Evolutionary conservation across 2,888 invertebrate genomes (phyloP).

Genomic region (Amblyjoppa fuscipennis): DNA sequence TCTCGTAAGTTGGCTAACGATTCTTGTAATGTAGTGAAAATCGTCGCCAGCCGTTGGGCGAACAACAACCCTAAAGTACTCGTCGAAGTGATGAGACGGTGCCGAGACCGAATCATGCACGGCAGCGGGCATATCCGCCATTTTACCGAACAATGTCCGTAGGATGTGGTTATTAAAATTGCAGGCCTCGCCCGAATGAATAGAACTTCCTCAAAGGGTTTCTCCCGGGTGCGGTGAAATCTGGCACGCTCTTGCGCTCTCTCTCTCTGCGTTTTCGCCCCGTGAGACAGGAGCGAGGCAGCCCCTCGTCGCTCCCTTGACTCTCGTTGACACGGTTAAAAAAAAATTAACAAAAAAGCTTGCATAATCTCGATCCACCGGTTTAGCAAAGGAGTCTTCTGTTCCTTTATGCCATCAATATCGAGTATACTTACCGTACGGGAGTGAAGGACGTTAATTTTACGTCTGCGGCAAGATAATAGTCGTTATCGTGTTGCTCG

Average conservation of each 20-base stretch:
- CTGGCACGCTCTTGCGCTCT: constrained; percentile 75
- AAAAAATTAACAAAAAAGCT: constrained; percentile 47
- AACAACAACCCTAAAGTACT: constrained; percentile 29
- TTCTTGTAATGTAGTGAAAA: constrained; percentile 45
- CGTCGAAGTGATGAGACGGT: constrained; percentile 60
- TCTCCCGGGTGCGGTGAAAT: constrained; percentile 53
- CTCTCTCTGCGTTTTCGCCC: constrained; percentile 86
- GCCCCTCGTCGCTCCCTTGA: constrained; percentile 85
- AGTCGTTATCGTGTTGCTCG: constrained; percentile 51
- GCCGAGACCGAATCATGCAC: constrained; percentile 73
- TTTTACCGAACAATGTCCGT: constrained; percentile 79
- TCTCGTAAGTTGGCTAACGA: constrained; percentile 36
- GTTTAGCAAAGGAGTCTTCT: constrained; percentile 17
- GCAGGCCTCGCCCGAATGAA: constrained; percentile 77
- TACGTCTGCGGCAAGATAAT: constrained; percentile 44
- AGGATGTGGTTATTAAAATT: constrained; percentile 84
- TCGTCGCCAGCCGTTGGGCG: constrained; percentile 31
- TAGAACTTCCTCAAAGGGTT: constrained; percentile 79
- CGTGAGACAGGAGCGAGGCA: constrained; percentile 44
- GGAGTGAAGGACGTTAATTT: constrained; percentile 53
- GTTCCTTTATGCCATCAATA: constrained; percentile 23
- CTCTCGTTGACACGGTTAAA: constrained; percentile 81
- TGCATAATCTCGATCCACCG: constrained; percentile 53
- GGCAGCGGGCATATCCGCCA: constrained; percentile 73
- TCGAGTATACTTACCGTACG: constrained; percentile 3